Evolutionary conservation across 2,113 vertebrate species (phyloP), one percentile per base, ranked within the genome.

Genomic region (Mesembrinibis cayennensis): DNA sequence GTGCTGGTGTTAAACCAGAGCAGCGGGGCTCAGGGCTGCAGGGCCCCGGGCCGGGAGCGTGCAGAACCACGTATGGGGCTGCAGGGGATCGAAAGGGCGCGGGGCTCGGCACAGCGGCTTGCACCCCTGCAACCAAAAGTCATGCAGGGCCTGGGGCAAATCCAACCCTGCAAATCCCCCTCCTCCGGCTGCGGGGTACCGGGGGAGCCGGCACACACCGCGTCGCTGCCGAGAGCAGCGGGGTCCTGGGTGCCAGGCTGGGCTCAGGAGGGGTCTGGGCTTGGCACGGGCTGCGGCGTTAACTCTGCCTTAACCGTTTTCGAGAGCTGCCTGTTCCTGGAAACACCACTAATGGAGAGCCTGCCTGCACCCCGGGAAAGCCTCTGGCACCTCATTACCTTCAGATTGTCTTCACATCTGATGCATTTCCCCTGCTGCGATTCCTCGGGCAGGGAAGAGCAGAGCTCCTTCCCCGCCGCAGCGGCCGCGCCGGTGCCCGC

Each of bases 21-120:
- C 32, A 16, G 5, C 0, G 3, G 38, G 15, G 22, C 17, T 65
- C 16, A 7, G 19, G 21, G 49, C 14, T 18, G 34, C 29, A 15
- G 22, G 11, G 47, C 25, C 36, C 7, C 0, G 3, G 17, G 59
- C 10, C 1, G 8, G 13, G 73, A 32, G 10, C 0, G 1, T 21
- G 29, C 49, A n/a, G 76, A 47, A 8, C 56, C 58, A 6, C 0
- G 5, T 3, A 6, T 1, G 27, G 56, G 58, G n/a, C 50, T 50
- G 44, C 38, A 6, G 52, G 36, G 45, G 27, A 29, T 10, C 7
- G 1, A n/a, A 26, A 25, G 30, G 26, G 58, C 22, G 4, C 9
- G 22, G 58, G n/a, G 58, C 22, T 59, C 14, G 9, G 58, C n/a
- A 59, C 34, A 36, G 58, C 2, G 6, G 34, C 6, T 36, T 36